Base-by-base conservation (phyloP, 2,797 vertebrate genomes). In the Rhabdophis nuchalis region DNA sequence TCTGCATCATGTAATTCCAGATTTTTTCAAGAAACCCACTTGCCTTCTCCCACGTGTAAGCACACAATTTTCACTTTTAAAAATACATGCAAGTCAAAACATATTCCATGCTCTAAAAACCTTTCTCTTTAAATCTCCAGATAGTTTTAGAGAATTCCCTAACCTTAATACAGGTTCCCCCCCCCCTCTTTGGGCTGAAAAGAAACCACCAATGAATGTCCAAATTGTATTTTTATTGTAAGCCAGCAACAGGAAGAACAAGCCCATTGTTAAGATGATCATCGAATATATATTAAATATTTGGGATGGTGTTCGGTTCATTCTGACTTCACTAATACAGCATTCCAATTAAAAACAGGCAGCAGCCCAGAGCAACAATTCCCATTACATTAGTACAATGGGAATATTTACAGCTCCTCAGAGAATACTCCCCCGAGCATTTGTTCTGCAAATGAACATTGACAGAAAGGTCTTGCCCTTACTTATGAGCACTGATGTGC, bases 401-500 rank as follows among this genome's bases (percentile, higher is more conserved):
- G 92, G 91, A 91, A 90, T 91, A 86, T 94, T 93, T 94, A 90
- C 93, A 93, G 14, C 72, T 91, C 95, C 95, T 0, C 91, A 88
- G 95, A 96, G 94, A 95, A 91, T 61, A 56, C 23, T 87, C 87
- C 0, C 0, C 91, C 1, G 87, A 88, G 88, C 92, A 61, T 95
- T 92, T 96, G 94, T 92, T 95, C 94, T 3, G 2, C 89, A 95
- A 94, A 96, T 92, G 92, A 96, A 91, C 96, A 94, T 9, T 92
- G 95, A 96, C 96, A 92, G 9, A 94, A 93, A 96, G 96, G 96
- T 96, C 97, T 93, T 95, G 96, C 93, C 95, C 96, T 95, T 85
- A 92, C 96, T 97, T 96, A 97, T 95, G 95, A 96, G 95, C 95
- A 94, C 2, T 91, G 95, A 95, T 96, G 95, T 88, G 93, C 0